Base-by-base conservation (phyloP, 2,888 invertebrate species). In the Pomacea canaliculata region DNA sequence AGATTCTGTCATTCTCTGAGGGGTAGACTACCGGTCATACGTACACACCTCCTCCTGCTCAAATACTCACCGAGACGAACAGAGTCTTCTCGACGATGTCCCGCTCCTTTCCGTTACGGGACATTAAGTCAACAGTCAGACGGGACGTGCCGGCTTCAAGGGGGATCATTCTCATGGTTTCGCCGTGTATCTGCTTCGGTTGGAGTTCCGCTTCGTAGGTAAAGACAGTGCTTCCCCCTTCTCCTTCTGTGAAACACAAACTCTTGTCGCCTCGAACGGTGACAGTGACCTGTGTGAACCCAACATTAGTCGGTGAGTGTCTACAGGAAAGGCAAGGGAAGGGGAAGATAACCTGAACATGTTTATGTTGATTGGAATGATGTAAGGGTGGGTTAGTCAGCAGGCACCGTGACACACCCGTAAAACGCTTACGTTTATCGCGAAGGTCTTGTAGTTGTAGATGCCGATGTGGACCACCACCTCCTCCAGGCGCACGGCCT, bases 401-500 rank as follows among this genome's bases (percentile, higher is more conserved):
- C 37, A 5, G 37, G 37, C 37, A 37, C 37, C 37, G 37, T 37
- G 37, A 37, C 37, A 37, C 3, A 3, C 37, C 16, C 51, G 10
- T 16, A 16, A 56, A 16, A 56, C 7, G 77, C 79, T 75, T 27
- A 82, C 83, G 37, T 73, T 73, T 56, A 82, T 60, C 16, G 72
- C 70, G 23, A 73, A 69, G 7, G 59, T 63, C 51, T 77, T 66
- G 72, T 83, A 83, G 73, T 82, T 83, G 75, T 83, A 85, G 19
- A 86, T 73, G 8, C 83, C 81, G 12, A 82, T 83, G 65, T 80
- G 78, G 16, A 85, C 76, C 51, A 81, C 79, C 12, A 86, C 76
- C 49, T 84, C 82, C 67, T 86, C 85, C 72, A 84, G 75, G 7
- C 85, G 74, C 37, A 78, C 79, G 12, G 82, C 85, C 49, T 80